phyloP scores from a whole-genome alignment of 2,888 invertebrate genomes.

The Venustoraphidia nigricollis region DNA sequence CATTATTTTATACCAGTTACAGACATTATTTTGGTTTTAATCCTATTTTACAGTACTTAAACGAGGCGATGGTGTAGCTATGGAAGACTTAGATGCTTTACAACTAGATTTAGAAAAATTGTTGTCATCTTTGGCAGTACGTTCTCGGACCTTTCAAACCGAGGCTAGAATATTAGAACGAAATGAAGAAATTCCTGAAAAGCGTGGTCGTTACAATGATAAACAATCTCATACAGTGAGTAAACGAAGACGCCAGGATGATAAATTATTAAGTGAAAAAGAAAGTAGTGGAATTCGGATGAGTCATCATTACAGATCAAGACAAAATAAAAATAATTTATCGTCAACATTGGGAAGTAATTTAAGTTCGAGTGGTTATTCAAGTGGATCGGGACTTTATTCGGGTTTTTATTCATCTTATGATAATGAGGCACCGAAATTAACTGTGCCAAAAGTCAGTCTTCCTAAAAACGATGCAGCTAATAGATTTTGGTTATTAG shows the following conservation, averaged over 20 bases:
- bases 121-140: constrained; percentile 65
- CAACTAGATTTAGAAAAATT: constrained; percentile 79
- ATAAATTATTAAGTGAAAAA: constrained; percentile 14
- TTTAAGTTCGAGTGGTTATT: background rate
- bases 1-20: too few relatives aligned
- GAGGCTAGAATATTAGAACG: constrained; percentile 56
- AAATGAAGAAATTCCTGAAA: constrained; percentile 38
- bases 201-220: constrained; percentile 4
- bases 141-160: constrained; percentile 60
- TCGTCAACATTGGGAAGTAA: background rate
- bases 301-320: constrained; percentile 2
- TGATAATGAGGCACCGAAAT: constrained; percentile 25
- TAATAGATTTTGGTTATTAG: constrained; percentile 88
- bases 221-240: constrained; percentile 1
- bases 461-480: constrained; percentile 83
- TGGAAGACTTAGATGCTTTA: constrained; percentile 77
- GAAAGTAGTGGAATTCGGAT: constrained; percentile 3
- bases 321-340: constrained; percentile 1
- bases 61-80: constrained; percentile 49
- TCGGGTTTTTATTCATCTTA: background rate
- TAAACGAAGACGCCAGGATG: constrained; percentile 23
- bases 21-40: too few relatives aligned
- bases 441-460: constrained; percentile 50
- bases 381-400: too few relatives aligned
- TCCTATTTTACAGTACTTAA: background rate